Base-by-base conservation (phyloP, 2,113 vertebrate species). In the Callipepla squamata region DNA sequence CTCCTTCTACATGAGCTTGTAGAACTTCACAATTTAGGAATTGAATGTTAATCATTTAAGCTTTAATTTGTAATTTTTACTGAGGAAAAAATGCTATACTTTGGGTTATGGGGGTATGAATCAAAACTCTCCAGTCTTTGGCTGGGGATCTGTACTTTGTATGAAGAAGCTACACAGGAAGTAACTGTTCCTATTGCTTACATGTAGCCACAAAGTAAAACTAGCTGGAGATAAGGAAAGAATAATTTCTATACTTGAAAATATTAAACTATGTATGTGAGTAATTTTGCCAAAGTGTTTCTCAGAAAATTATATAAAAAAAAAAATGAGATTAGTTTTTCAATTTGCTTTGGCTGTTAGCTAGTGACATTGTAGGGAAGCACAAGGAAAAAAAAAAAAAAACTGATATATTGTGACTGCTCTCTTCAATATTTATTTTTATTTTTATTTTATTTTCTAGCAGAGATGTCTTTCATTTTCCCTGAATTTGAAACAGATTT, bases 161-260 rank as follows among this genome's bases (percentile, higher is more conserved):
- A 26, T 50, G 28, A 53, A 68, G 26, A 51, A 18, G 4, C 10
- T 38, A 44, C 44, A 16, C 5, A 62, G n/a, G 59, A 80, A 53
- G 22, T 50, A 40, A 28, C 26, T 63, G 32, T 25, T 72, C 38
- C 9, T 57, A 20, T 69, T 47, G 13, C 23, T 79, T 47, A 23
- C 5, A n/a, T 7, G 7, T 17, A 48, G 9, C 20, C 44, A 75
- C 30, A 72, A 65, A 72, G 75, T 80, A 84, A 75, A 65, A 47
- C 4, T 50, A 11, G 11, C 17, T 6, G 30, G 2, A 5, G 2
- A 5, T 13, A 10, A 2, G 1, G 3, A 25, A 21, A 48, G 32
- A 63, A 44, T 23, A 28, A 17, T 38, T 74, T 40, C 26, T 77
- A 8, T 14, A 14, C 48, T 51, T 50, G 19, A 57, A 70, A 68